These are phyloP conservation scores for Alligator sinensis DNA, from an alignment of 2,113 vertebrate species.

Conservation along the genomic window DNA sequence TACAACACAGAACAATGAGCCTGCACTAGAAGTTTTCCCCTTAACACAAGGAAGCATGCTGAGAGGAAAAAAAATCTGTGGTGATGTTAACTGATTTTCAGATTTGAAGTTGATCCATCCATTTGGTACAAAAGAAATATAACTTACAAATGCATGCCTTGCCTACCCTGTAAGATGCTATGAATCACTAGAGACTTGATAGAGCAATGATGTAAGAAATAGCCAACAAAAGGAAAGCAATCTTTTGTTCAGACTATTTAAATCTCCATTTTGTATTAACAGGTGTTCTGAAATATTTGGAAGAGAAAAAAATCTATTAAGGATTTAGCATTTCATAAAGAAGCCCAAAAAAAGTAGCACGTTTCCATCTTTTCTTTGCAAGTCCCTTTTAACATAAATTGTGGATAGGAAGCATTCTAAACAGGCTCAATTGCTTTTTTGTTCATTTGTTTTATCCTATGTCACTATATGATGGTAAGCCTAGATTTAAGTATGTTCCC, in stretches of 20 bases:
- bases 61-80: neutral
- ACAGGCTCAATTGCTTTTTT: neutral
- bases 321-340: neutral
- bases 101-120: neutral
- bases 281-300: neutral
- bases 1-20: neutral
- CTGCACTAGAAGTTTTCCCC: neutral
- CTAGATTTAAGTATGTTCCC: neutral
- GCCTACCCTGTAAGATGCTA: neutral
- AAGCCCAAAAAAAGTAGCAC: neutral
- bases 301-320: neutral
- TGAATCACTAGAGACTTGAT: neutral
- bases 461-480: neutral
- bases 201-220: neutral
- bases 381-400: neutral
- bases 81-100: neutral
- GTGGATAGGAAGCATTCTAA: neutral
- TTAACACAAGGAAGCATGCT: neutral
- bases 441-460: neutral
- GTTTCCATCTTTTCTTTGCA: neutral
- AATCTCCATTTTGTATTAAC: neutral
- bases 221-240: neutral
- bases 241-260: neutral
- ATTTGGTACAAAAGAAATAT: neutral
- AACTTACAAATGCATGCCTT: neutral